A percentile compares a stretch with the other conserved stretches of the same genome.
phyloP scores from a whole-genome alignment of 64 coral and sea anemone species.

The Montipora capricornis region DNA sequence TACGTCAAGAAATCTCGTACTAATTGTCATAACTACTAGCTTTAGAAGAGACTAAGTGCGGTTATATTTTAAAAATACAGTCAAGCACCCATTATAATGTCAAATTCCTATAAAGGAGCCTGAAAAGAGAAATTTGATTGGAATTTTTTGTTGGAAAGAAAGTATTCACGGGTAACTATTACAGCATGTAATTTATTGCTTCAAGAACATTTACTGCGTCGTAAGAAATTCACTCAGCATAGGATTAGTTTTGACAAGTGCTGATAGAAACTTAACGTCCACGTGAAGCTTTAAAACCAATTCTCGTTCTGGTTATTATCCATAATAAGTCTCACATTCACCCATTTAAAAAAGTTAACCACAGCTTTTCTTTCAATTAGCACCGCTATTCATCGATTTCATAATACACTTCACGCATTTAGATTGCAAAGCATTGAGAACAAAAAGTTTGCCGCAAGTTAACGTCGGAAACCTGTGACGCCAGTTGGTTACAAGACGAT shows the following conservation, averaged over 20 bases:
- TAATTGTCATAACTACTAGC: too few relatives aligned
- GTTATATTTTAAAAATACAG: too few relatives aligned
- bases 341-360: slow-evolving; percentile 3
- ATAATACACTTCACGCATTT: not conserved
- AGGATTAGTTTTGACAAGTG: not conserved
- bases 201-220: not conserved
- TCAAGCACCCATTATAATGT: not conserved
- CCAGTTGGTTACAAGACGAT: slow-evolving; percentile 17
- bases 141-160: slow-evolving; percentile 21
- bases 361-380: slow-evolving; percentile 50
- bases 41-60: too few relatives aligned
- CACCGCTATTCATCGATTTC: slow-evolving; percentile 41
- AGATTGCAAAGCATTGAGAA: slow-evolving; percentile 36
- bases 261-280: not conserved
- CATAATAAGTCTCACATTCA: slow-evolving; percentile 20
- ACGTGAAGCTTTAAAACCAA: slow-evolving; percentile 1
- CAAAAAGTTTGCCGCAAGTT: slow-evolving; percentile 9
- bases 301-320: slow-evolving; percentile 6
- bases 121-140: not conserved
- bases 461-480: slow-evolving; percentile 5
- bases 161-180: slow-evolving; percentile 19
- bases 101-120: slow-evolving; percentile 4
- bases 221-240: not conserved
- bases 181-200: not conserved
- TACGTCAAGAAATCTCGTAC: too few relatives aligned